A percentile compares a stretch with the other conserved stretches of the same genome.
Conservation (phyloP, 2,797 vertebrate genomes). For the Buceros bicornis region DNA sequence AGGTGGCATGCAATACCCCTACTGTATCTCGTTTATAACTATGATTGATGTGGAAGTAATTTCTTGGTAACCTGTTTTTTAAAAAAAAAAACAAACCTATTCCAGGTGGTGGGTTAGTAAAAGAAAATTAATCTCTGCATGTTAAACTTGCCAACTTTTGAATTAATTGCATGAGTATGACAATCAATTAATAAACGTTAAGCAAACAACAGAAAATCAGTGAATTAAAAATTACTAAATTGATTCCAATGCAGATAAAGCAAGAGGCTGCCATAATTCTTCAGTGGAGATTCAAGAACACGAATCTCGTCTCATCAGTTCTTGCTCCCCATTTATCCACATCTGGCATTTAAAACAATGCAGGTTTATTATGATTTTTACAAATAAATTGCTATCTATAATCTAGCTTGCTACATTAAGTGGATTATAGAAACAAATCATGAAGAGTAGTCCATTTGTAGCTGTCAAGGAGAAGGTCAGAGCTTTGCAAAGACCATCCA, state of each 20-base stretch:
- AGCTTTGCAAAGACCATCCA: constrained; percentile 49
- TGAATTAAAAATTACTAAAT: constrained; percentile 82
- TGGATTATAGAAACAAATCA: constrained; percentile 73
- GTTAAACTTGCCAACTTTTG: constrained; percentile 78
- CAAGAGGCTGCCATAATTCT: constrained; percentile 62
- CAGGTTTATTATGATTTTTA: constrained; percentile 74
- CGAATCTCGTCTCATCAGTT: constrained; percentile 10
- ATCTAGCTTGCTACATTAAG: constrained; percentile 49
- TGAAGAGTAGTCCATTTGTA: constrained; percentile 53
- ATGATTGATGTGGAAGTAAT: constrained; percentile 74
- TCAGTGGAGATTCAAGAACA: constrained; percentile 42
- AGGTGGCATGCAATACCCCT: constrained; percentile 65
- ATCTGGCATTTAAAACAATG: constrained; percentile 64
- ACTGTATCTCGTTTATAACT: constrained; percentile 64
- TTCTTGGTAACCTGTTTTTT: constrained; percentile 69
- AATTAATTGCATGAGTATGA: constrained; percentile 78
- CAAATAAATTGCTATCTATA: constrained; percentile 73
- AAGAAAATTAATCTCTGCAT: constrained; percentile 78
- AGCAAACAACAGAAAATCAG: constrained; percentile 78
- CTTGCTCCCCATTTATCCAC: constrained; percentile 32
- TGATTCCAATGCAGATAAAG: constrained; percentile 76
- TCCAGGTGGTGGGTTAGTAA: constrained; percentile 73
- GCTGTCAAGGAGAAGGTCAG: constrained; percentile 72
- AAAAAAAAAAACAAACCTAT: constrained; percentile 34
- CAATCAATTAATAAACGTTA: constrained; percentile 83